Evolutionary conservation across 2,113 vertebrate genomes (phyloP), one percentile per base, ranked within the genome.

Genomic region (Phycodurus eques): DNA sequence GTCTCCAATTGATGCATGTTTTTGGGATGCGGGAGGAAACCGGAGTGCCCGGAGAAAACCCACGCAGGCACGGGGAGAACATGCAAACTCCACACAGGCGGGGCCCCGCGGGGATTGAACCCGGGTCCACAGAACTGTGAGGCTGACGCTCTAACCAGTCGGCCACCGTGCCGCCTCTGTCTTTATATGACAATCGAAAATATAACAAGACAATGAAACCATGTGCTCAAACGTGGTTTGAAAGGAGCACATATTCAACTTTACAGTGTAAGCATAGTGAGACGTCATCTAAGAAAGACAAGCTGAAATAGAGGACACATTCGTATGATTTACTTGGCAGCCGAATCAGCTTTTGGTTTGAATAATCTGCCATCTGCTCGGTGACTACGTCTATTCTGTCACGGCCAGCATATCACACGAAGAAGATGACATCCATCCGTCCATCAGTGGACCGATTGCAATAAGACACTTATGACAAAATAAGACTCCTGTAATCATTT

Each of bases 361-460:
- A 76, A 84, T 84, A 83, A 87, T 84, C 80, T 74, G 73, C 87
- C 84, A 88, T 86, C 84, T 88, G 84, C 81, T 83, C 78, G n/a
- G 67, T 69, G 78, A 80, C 80, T 79, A 79, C 79, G 75, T 73
- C 56, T 79, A 43, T 74, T 69, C 74, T 67, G 59, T 80, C 65
- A 64, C 15, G 80, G 75, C 73, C 64, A 70, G 54, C 19, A 20
- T 62, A 9, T 62, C 14, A 35, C 60, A 42, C 17, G 3, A 19
- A 43, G 35, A 42, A 63, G 19, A 54, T 62, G 19, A 11, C 35
- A 4, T 35, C 35, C 8, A 17, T 8, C 68, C 61, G 76, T 74
- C 67, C 1, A 70, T 76, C 68, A 60, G 31, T 39, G 22, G n/a
- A 7, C 9, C 9, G 9, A 54, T 19, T 46, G n/a, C 63, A 71